phyloP scores from a whole-genome alignment of 1,140 invertebrate genomes.

The Pachypeltis micranthus region DNA sequence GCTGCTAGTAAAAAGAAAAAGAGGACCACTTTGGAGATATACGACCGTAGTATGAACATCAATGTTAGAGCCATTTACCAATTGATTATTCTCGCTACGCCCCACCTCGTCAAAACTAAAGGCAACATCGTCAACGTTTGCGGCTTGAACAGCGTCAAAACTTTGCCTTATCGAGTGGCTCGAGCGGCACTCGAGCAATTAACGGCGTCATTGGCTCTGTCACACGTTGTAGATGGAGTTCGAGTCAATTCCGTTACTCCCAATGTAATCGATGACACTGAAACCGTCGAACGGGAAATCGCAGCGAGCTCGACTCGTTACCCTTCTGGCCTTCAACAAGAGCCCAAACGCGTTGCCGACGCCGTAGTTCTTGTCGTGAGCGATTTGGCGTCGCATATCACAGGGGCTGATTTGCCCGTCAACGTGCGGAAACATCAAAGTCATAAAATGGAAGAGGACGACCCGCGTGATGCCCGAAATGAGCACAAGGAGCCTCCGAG shows the following conservation, averaged over 20 bases:
- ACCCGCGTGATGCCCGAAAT: no score
- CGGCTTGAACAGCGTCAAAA: slow-evolving; percentile 45
- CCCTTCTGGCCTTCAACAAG: no score
- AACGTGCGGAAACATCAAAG: no score
- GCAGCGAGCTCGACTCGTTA: no score
- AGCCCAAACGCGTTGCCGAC: no score
- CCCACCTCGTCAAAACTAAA: slow-evolving; percentile 65
- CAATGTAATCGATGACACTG: slow-evolving; percentile 45
- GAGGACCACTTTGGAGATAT: slow-evolving; percentile 66
- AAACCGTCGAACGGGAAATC: no score
- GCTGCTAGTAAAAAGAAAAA: slow-evolving; percentile 80
- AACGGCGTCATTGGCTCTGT: slow-evolving; percentile 48
- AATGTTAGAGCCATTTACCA: slow-evolving; percentile 76
- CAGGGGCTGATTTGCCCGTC: no score
- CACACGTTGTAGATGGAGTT: slow-evolving; percentile 39
- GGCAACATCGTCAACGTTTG: slow-evolving; percentile 85
- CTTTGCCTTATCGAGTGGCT: slow-evolving; percentile 45
- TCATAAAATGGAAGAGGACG: no score
- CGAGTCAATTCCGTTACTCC: slow-evolving; percentile 55
- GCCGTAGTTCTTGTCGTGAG: no score
- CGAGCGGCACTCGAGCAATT: slow-evolving; percentile 57
- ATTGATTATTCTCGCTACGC: slow-evolving; percentile 67
- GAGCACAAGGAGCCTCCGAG: no score
- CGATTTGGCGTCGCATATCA: no score
- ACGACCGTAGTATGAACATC: slow-evolving; percentile 68